Evolutionary conservation across 2,113 vertebrate genomes (phyloP).

Genomic region (Artemisiospiza belli): DNA sequence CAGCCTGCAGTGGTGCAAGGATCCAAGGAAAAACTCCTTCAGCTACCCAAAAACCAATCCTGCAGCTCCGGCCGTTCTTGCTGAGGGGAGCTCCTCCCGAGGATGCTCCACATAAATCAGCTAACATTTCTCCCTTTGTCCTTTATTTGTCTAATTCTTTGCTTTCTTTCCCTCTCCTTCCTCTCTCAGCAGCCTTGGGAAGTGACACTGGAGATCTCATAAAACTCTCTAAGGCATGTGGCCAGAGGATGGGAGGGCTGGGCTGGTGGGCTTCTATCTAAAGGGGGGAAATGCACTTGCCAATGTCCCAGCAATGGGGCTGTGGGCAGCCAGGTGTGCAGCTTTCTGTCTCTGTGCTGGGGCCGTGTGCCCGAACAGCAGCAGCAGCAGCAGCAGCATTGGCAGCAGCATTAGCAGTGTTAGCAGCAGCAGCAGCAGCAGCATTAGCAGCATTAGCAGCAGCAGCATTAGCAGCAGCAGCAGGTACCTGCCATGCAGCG

Average conservation of each 20-base stretch:
- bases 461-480: neutral
- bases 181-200: neutral
- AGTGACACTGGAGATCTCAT: neutral
- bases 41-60: neutral
- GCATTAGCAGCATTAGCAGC: neutral
- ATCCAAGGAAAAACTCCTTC: neutral
- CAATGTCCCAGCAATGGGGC: neutral
- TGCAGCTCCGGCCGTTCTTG: accelerated
- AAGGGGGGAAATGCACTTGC: neutral
- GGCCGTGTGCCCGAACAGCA: neutral
- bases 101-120: neutral
- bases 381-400: neutral
- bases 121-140: neutral
- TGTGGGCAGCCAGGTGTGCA: neutral
- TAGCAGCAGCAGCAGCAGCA: neutral
- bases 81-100: neutral
- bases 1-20: neutral
- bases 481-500: neutral
- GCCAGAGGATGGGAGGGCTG: neutral
- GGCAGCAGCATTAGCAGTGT: neutral
- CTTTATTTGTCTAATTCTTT: neutral
- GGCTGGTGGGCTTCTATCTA: neutral
- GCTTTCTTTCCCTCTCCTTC: neutral
- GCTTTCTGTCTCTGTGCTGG: too few relatives aligned
- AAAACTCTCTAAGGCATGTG: neutral